Conservation (phyloP, 2,888 invertebrate genomes). For the Limenitis arthemis region DNA sequence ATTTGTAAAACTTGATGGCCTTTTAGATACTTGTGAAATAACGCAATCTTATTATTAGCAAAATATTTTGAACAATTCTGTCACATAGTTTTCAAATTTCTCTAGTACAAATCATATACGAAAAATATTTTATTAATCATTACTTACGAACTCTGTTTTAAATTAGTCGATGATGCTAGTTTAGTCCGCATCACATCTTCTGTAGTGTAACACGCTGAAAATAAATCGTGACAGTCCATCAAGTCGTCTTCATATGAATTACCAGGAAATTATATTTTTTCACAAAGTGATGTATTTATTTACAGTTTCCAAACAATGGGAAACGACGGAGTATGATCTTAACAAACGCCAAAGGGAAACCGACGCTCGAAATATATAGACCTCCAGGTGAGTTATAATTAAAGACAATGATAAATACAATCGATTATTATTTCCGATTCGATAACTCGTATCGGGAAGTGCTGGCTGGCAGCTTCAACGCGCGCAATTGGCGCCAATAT, state of each 20-base stretch:
- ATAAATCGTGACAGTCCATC: constrained; percentile 38
- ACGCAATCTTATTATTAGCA: constrained; percentile 6
- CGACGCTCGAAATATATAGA: constrained; percentile 90
- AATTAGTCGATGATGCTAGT: constrained; percentile 34
- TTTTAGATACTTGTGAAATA: constrained; percentile 18
- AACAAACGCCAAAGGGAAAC: constrained; percentile 79
- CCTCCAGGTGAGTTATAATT: constrained; percentile 81
- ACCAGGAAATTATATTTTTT: constrained; percentile 3
- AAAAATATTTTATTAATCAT: constrained; percentile 6
- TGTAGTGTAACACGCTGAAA: constrained; percentile 29
- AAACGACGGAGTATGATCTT: constrained; percentile 83
- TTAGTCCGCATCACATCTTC: constrained; percentile 16
- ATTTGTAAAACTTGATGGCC: constrained; percentile 22
- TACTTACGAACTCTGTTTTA: constrained; percentile 26
- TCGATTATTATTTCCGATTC: constrained; percentile 14
- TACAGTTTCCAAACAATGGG: constrained; percentile 74
- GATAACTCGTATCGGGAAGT: constrained; percentile 27
- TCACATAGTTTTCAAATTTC: neutral
- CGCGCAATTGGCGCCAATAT: constrained; percentile 63
- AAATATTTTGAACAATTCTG: neutral
- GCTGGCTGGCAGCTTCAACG: constrained; percentile 46
- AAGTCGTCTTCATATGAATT: constrained; percentile 16
- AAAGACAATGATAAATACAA: constrained; percentile 1
- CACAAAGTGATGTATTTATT: constrained; percentile 11
- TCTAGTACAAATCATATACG: neutral